Base-by-base conservation (phyloP, 2,113 vertebrate species). In the Pleuronectes platessa region DNA sequence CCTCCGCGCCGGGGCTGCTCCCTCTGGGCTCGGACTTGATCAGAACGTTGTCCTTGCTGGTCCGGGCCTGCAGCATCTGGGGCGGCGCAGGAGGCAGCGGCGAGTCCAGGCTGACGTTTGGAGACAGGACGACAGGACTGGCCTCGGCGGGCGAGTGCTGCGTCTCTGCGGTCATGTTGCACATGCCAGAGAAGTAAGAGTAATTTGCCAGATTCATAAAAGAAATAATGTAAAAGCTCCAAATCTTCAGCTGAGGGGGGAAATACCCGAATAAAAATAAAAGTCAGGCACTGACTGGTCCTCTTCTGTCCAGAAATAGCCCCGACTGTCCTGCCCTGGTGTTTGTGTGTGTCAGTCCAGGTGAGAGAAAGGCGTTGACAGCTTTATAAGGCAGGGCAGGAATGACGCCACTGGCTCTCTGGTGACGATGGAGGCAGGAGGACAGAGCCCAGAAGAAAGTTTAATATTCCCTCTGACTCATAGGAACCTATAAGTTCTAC, bases 151-250 rank as follows among this genome's bases (percentile, higher is more conserved):
- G 91, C 64, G 93, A 90, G 69, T 78, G 88, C 79, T 92, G 92
- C 49, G 92, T 88, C 88, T 95, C 95, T 18, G 92, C 94, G 80
- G 94, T 94, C 95, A 95, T 96, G 93, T 92, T 95, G 92, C 93
- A 94, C 93, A 93, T 94, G 92, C 92, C 95, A 82, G 90, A 89
- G 79, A 94, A 94, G 86, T 94, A 96, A 45, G 95, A 93, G 61
- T 94, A 95, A 71, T 89, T 92, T 89, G 93, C 89, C 71, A 96
- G 94, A 95, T 95, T 96, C 95, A 96, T 96, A 95, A 94, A 95
- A 95, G 51, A 87, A 59, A 61, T 40, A 83, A 47, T 20, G 15
- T 13, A 3, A 8, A 2, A 15, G 1, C 15, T 27, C 24, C 42
- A 82, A 89, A 76, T 53, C 24, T 65, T 81, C 24, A 54, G 37